These are phyloP conservation scores for Gymnothorax javanicus DNA, from an alignment of 2,797 vertebrate genomes.

Conservation along the genomic window DNA sequence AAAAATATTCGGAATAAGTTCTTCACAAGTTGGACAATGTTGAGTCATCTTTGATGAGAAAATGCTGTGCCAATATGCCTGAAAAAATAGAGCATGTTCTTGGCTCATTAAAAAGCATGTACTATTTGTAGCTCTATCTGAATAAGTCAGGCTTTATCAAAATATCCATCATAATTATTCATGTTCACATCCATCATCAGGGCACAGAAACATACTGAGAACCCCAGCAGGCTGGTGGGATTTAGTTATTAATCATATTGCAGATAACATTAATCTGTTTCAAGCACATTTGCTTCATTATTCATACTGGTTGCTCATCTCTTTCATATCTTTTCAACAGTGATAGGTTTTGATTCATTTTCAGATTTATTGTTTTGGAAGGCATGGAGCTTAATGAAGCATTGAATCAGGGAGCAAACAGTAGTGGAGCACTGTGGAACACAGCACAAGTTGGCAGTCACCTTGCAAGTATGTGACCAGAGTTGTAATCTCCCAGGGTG, in stretches of 20 bases:
- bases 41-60: conserved; percentile 42
- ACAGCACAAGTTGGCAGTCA: conserved; percentile 44
- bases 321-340: not conserved
- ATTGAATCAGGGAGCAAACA: conserved; percentile 7
- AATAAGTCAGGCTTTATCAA: conserved; percentile 44
- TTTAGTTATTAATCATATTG: conserved; percentile 26
- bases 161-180: conserved; percentile 49
- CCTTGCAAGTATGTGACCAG: conserved; percentile 48
- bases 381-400: not conserved
- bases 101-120: conserved; percentile 41
- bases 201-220: conserved; percentile 28
- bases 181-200: conserved; percentile 33
- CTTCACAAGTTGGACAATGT: conserved; percentile 45
- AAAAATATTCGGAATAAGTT: conserved; percentile 37
- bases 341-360: not conserved
- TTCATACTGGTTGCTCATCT: not conserved
- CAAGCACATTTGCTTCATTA: conserved; percentile 13
- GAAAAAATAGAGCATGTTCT: conserved; percentile 36
- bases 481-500: conserved; percentile 49
- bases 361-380: not conserved
- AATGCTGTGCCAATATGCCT: conserved; percentile 30
- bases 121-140: conserved; percentile 34
- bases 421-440: conserved; percentile 21
- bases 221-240: conserved; percentile 24
- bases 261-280: conserved; percentile 24